phyloP scores from a whole-genome alignment of 2,888 invertebrate species.

The Meteorus cinctellus region DNA sequence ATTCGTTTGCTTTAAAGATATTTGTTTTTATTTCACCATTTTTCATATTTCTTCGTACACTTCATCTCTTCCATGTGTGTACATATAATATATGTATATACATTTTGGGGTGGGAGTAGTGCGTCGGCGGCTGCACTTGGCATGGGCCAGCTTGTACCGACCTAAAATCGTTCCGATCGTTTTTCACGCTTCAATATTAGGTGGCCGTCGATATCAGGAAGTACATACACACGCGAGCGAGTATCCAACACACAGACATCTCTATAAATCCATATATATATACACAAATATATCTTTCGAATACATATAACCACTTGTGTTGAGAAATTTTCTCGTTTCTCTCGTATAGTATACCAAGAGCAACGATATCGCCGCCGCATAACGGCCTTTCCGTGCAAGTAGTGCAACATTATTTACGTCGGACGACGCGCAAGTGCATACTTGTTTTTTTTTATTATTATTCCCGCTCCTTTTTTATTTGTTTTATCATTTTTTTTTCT shows the following conservation, averaged over 20 bases:
- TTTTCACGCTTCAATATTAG: constrained; percentile 53
- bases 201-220: constrained; percentile 50
- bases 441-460: background rate
- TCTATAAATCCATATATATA: background rate
- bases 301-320: background rate
- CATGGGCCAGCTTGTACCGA: constrained; percentile 51
- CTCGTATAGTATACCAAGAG: background rate
- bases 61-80: background rate
- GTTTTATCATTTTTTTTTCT: background rate
- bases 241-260: background rate
- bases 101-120: background rate
- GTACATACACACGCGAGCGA: background rate
- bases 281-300: constrained; percentile 12
- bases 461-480: background rate
- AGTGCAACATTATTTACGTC: constrained; percentile 36
- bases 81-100: background rate
- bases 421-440: constrained; percentile 20
- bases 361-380: background rate
- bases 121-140: constrained; percentile 49
- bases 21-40: constrained; percentile 3
- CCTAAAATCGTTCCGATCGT: constrained; percentile 49
- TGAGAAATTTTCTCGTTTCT: constrained; percentile 27
- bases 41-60: constrained; percentile 5
- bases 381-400: constrained; percentile 27
- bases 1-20: background rate